Evolutionary conservation across 2,113 vertebrate species (phyloP), one percentile per base, ranked within the genome.

Genomic region (Lepus europaeus): DNA sequence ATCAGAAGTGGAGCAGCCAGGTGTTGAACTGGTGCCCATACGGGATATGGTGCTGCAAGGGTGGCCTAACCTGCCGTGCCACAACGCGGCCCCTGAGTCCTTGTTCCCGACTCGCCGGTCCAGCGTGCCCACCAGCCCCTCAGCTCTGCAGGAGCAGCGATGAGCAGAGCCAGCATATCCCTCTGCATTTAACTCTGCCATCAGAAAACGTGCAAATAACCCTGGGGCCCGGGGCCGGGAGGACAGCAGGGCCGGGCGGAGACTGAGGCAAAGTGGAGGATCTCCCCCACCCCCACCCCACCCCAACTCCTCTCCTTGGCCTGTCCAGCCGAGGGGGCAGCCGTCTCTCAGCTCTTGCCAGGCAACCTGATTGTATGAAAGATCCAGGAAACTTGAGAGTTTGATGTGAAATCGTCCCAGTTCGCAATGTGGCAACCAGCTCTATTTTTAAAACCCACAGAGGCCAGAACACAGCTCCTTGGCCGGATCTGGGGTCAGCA

Each of bases 361-460:
- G 22, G 31, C 12, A 83, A 36, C 33, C 72, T 13, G 22, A 53
- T 69, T 31, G 87, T 87, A 56, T n/a, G 25, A 72, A 84, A 87
- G 77, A n/a, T 17, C 61, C 87, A 45, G 56, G 12, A 78, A 89
- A 69, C 59, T n/a, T 7, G 31, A 80, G 39, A 45, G 69, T 87
- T 79, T 87, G 33, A 19, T 56, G 56, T 51, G 82, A 92, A 90
- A 90, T n/a, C 49, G 45, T 33, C 56, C 7, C 39, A 51, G 16
- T 72, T 68, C 56, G 85, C 39, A 61, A 13, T 68, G 23, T 68
- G 69, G 66, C 33, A 51, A 73, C 29, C n/a, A 89, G 39, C 86
- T 92, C 36, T 64, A 31, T 87, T 83, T 86, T 87, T 81, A 33
- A 25, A 84, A 94, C 70, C 49, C 72, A 33, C 1, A 20, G 63